Conservation (phyloP, 2,113 vertebrate species). For the Hystrix cristata region DNA sequence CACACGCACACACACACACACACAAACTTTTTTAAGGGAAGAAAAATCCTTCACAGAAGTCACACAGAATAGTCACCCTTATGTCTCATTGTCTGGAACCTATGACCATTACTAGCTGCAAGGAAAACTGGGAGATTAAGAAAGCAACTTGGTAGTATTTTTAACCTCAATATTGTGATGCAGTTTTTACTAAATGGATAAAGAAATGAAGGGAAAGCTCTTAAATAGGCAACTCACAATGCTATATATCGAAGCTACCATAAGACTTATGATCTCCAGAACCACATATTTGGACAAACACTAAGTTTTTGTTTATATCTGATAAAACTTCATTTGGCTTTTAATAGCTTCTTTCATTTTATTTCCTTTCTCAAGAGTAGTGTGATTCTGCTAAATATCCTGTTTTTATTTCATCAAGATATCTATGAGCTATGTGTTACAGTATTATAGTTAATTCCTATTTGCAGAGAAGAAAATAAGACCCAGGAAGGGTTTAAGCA, state of each 20-base stretch:
- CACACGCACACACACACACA: neutral
- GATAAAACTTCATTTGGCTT: neutral
- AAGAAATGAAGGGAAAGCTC: neutral
- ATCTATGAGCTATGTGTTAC: neutral
- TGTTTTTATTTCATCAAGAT: constrained; percentile 12
- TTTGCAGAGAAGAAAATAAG: neutral
- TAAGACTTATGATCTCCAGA: neutral
- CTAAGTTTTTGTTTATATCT: neutral
- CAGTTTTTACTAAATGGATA: neutral
- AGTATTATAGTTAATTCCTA: neutral
- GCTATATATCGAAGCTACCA: neutral
- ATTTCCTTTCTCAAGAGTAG: neutral
- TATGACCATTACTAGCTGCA: neutral
- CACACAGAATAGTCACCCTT: neutral
- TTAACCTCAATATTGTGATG: neutral
- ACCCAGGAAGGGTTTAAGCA: neutral
- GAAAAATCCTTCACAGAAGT: neutral
- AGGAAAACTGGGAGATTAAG: neutral
- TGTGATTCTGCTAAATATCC: neutral
- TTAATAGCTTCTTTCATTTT: neutral
- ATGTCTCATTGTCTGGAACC: neutral
- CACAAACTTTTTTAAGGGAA: neutral
- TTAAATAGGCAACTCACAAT: neutral
- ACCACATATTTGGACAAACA: constrained; percentile 10
- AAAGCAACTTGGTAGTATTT: neutral